Percentiles rank a stretch among this genome's conserved stretches.
phyloP scores from a whole-genome alignment of 2,797 vertebrate species.

The Apodemus agrarius region DNA sequence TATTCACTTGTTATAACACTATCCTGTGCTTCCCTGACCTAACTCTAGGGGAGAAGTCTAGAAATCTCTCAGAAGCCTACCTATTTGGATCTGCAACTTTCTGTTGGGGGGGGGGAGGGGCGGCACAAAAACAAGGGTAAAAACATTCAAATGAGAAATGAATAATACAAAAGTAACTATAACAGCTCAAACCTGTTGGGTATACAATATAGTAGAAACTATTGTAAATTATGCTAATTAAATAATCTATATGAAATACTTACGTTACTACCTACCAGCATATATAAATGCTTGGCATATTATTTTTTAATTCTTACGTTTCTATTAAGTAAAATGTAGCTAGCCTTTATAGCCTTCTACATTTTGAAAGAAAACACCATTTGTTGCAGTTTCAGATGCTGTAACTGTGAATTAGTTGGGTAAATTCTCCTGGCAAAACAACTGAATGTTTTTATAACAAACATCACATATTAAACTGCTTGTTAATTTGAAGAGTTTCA shows the following conservation, averaged over 20 bases:
- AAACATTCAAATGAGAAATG: background rate
- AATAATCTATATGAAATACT: background rate
- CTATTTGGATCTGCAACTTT: background rate
- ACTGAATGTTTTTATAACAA: background rate
- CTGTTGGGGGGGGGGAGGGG: background rate
- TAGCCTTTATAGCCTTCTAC: background rate
- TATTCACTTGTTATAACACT: background rate
- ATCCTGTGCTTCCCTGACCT: background rate
- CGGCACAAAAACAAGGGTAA: background rate
- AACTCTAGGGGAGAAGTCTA: background rate
- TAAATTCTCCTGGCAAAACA: constrained; percentile 29
- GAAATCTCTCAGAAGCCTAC: background rate
- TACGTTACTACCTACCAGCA: background rate
- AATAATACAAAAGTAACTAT: constrained; percentile 31
- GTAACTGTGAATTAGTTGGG: background rate
- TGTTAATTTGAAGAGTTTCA: constrained; percentile 47
- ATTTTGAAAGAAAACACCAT: constrained; percentile 46
- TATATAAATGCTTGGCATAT: background rate
- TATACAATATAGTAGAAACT: background rate
- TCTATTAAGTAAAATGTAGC: constrained; percentile 2
- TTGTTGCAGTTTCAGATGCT: background rate
- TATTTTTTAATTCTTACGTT: background rate
- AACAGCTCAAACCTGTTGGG: background rate
- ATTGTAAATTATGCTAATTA: constrained; percentile 18
- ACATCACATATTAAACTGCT: background rate